Conservation (phyloP, 2,888 invertebrate genomes). For the Itoplectis maculator region DNA sequence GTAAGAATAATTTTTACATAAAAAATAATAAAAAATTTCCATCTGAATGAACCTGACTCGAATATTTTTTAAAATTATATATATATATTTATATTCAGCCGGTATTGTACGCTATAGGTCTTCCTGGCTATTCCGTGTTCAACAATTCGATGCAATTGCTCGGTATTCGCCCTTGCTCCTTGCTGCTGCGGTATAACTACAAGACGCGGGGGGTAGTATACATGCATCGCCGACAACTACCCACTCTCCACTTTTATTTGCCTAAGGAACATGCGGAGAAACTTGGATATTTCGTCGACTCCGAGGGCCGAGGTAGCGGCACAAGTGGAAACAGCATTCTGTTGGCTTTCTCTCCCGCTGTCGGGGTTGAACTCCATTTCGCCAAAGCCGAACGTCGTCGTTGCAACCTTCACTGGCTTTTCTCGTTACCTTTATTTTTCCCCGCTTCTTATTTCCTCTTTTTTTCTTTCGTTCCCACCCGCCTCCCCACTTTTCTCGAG, state of each 20-base stretch:
- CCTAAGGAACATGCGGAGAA: constrained; percentile 7
- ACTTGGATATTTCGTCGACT: constrained; percentile 7
- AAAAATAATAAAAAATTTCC: constrained; percentile 4
- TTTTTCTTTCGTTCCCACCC: no score
- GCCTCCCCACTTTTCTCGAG: background rate
- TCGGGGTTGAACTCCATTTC: constrained; percentile 16
- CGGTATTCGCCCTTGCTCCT: background rate
- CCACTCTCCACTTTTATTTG: constrained; percentile 1
- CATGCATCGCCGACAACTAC: background rate
- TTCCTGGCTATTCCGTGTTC: background rate
- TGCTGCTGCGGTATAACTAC: constrained; percentile 8
- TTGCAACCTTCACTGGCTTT: background rate
- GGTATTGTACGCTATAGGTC: background rate
- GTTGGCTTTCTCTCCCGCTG: constrained; percentile 4
- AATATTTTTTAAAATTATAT: constrained; percentile 6
- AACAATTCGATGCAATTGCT: constrained; percentile 14
- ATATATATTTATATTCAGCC: background rate
- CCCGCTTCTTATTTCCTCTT: background rate
- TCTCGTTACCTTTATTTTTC: constrained; percentile 13
- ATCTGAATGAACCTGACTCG: background rate
- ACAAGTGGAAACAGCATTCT: constrained; percentile 21
- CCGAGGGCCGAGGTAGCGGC: background rate
- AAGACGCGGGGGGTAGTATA: background rate
- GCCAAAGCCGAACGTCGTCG: constrained; percentile 1
- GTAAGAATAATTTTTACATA: constrained; percentile 35